Base-by-base conservation (phyloP, 2,797 vertebrate species). In the Thunnus albacares region DNA sequence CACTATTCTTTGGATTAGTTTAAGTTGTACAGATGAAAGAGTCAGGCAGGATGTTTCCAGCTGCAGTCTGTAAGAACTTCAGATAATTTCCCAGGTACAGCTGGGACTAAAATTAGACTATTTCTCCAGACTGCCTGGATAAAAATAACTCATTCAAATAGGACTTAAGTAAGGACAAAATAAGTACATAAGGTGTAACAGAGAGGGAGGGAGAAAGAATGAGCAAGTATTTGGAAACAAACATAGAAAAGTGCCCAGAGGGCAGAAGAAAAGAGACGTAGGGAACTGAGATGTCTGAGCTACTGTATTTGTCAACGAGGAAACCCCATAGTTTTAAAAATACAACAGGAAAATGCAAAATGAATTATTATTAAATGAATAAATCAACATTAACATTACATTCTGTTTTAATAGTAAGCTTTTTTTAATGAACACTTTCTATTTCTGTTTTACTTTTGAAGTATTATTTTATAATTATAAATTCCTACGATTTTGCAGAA, bases 401-500 rank as follows among this genome's bases (percentile, higher is more conserved):
- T 38, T 85, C 59, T 74, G 64, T 33, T 22, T 68, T 24, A 85
- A 81, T 5, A 83, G 58, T 57, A 43, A 70, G 53, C 9, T 17
- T 47, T 43, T 81, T 80, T 49, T 52, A 51, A 59, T 69, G 72
- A 70, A 84, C 70, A 74, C 60, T 67, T 64, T 61, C 5, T 41
- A 24, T 56, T 71, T 66, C 22, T 35, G n/a, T 56, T 12, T 68
- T 62, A 6, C 47, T 70, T 70, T 52, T 79, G 7, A 13, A 38
- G 30, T 62, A 56, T 75, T 1, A 43, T 33, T 79, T 38, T n/a
- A 61, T 35, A 0, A 80, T 77, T 66, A 59, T 63, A 63, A 77
- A 84, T 63, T 85, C 72, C 41, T 4, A 38, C 63, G 79, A 75
- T 56, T 75, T 83, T 81, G 83, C 77, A 75, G 81, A 84, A 72